Percentiles rank a stretch among this genome's conserved stretches.
Evolutionary conservation across 2,113 vertebrate species (phyloP).

Genomic region (Diadophis punctatus): DNA sequence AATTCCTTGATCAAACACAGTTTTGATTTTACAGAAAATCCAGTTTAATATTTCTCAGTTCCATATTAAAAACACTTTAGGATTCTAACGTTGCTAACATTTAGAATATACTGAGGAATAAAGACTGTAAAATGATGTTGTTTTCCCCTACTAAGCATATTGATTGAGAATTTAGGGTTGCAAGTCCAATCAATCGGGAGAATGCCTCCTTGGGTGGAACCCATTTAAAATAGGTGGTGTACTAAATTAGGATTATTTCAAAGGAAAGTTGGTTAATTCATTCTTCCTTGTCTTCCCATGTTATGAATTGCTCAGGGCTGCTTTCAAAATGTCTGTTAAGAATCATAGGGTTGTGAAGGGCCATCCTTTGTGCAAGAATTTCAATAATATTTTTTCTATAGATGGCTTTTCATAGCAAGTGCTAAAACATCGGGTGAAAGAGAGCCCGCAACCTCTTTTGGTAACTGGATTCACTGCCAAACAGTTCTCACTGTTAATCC

Average conservation of each 20-base stretch:
- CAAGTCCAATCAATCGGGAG: background rate
- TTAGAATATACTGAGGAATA: background rate
- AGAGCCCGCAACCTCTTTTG: no score
- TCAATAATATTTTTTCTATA: no score
- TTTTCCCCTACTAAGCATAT: background rate
- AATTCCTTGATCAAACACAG: slow-evolving; percentile 16
- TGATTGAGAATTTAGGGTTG: background rate
- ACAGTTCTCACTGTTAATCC: no score
- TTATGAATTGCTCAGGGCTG: background rate
- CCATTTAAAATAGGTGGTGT: background rate
- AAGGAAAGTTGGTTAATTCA: background rate
- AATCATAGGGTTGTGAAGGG: background rate
- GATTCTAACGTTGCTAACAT: background rate
- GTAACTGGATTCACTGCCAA: no score
- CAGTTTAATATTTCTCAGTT: background rate
- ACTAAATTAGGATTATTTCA: background rate
- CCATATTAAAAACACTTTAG: background rate
- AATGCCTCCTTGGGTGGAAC: background rate
- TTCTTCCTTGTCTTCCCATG: background rate
- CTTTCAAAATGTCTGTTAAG: background rate
- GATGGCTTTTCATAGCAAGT: no score
- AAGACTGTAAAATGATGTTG: background rate
- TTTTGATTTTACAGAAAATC: background rate
- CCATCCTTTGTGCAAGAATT: no score
- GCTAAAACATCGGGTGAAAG: no score